These are phyloP conservation scores for Callionymus lyra DNA, from an alignment of 2,113 vertebrate species.

Conservation along the genomic window DNA sequence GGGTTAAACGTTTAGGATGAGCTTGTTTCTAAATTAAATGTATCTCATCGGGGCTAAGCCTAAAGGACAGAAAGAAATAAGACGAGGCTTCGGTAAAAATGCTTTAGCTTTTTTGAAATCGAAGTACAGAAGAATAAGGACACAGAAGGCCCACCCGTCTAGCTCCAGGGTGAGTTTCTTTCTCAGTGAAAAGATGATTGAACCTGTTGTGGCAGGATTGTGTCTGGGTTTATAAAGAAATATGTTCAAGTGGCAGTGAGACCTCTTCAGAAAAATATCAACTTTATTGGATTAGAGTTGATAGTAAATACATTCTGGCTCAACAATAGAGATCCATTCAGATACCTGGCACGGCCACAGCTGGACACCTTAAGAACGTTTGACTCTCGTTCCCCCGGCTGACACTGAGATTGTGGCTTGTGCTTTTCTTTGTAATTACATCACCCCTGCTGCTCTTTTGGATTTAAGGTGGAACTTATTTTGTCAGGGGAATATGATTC, in stretches of 20 bases:
- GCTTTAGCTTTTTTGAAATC: no score
- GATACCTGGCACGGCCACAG: not conserved
- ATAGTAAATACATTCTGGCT: constrained; percentile 18
- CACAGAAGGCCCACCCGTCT: not conserved
- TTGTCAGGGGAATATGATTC: constrained; percentile 30
- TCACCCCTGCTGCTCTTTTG: constrained; percentile 19
- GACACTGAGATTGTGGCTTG: constrained; percentile 2
- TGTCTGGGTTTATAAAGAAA: constrained; percentile 16
- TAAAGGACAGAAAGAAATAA: no score
- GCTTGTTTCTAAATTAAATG: no score
- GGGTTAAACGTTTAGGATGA: no score
- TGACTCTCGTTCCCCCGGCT: constrained; percentile 24
- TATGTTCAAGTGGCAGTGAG: constrained; percentile 19
- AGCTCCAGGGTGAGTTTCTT: constrained; percentile 1
- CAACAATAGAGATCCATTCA: constrained; percentile 19
- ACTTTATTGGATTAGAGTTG: constrained; percentile 27
- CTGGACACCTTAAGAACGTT: no score
- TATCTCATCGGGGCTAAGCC: no score
- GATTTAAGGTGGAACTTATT: constrained; percentile 9
- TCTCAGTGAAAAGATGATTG: constrained; percentile 5
- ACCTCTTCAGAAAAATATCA: constrained; percentile 15
- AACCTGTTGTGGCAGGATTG: constrained; percentile 16
- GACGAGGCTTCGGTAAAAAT: no score
- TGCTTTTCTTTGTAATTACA: no score
- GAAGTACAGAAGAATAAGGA: not conserved